Percentiles rank a stretch among this genome's conserved stretches.
Conservation (phyloP, 2,797 vertebrate species). For the Lutjanus campechanus region DNA sequence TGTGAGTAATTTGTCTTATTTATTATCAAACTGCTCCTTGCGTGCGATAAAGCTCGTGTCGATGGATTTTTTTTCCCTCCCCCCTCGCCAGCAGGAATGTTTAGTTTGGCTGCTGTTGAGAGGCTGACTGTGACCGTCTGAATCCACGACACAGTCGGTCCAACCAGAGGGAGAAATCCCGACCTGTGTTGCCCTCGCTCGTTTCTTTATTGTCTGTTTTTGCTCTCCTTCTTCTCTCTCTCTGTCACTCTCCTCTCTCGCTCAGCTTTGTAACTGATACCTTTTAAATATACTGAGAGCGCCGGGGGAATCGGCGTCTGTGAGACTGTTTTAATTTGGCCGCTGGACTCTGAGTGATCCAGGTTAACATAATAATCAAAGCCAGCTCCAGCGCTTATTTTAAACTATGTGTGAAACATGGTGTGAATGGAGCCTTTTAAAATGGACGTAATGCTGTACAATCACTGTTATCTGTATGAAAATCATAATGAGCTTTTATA, state of each 20-base stretch:
- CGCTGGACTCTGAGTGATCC: conserved; percentile 73
- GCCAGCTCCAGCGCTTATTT: conserved; percentile 67
- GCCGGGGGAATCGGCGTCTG: conserved; percentile 68
- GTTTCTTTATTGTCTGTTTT: conserved; percentile 46
- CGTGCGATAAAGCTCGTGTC: conserved; percentile 51
- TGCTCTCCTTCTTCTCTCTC: conserved; percentile 1
- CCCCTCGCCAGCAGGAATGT: conserved; percentile 44
- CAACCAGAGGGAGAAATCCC: conserved; percentile 32
- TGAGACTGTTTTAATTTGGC: conserved; percentile 82
- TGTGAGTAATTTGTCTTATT: conserved; percentile 69
- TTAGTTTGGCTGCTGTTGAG: conserved; percentile 66
- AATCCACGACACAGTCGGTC: conserved; percentile 51
- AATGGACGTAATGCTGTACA: conserved; percentile 38
- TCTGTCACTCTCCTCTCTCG: not conserved
- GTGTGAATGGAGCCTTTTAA: conserved; percentile 72
- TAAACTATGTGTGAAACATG: conserved; percentile 76
- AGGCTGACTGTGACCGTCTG: conserved; percentile 45
- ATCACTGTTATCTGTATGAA: conserved; percentile 33
- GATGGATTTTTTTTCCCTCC: conserved; percentile 2
- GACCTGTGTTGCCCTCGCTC: conserved; percentile 33
- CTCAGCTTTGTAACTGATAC: conserved; percentile 77
- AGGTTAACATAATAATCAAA: conserved; percentile 85
- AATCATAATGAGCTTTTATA: not conserved
- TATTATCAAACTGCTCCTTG: conserved; percentile 57
- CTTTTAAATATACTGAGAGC: conserved; percentile 74